These are phyloP conservation scores for Caenorhabditis afra DNA, from an alignment of 2,888 invertebrate species.

Conservation along the genomic window DNA sequence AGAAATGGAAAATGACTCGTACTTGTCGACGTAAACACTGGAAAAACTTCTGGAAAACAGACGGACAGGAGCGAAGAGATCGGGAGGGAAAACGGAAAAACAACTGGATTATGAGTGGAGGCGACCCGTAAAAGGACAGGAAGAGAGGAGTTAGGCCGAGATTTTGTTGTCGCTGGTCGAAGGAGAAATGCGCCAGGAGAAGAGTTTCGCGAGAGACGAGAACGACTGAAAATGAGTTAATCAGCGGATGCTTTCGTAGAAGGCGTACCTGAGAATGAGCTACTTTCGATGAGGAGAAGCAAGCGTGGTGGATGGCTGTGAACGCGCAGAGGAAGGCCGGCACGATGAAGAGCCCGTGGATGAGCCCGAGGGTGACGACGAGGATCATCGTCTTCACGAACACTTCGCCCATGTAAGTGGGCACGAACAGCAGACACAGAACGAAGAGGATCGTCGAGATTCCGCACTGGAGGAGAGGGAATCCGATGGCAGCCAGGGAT, in stretches of 20 bases:
- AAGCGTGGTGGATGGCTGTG: conserved; percentile 64
- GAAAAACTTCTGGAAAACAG: conserved; percentile 29
- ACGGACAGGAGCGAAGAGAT: conserved; percentile 21
- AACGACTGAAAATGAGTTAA: conserved; percentile 57
- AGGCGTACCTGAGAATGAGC: conserved; percentile 52
- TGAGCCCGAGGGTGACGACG: conserved; percentile 75
- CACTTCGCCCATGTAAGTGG: conserved; percentile 77
- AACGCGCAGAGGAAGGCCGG: conserved; percentile 76
- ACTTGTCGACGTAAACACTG: conserved; percentile 38
- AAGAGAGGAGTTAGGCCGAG: conserved; percentile 46
- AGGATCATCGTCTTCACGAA: conserved; percentile 79
- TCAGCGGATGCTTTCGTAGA: neutral
- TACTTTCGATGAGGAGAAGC: conserved; percentile 47
- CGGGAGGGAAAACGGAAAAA: conserved; percentile 35
- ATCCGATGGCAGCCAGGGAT: conserved; percentile 75
- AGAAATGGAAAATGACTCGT: conserved; percentile 33
- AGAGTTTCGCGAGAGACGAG: conserved; percentile 64
- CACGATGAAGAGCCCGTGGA: conserved; percentile 76
- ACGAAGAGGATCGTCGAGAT: conserved; percentile 76
- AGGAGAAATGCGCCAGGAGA: conserved; percentile 66
- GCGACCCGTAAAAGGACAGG: conserved; percentile 39
- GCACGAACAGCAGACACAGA: conserved; percentile 73
- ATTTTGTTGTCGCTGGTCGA: conserved; percentile 65
- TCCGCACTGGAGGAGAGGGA: conserved; percentile 77
- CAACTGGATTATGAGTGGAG: conserved; percentile 42